A percentile compares a stretch with the other conserved stretches of the same genome.
These are phyloP conservation scores for Coptotermes formosanus DNA, from an alignment of 1,140 invertebrate species.

Conservation along the genomic window DNA sequence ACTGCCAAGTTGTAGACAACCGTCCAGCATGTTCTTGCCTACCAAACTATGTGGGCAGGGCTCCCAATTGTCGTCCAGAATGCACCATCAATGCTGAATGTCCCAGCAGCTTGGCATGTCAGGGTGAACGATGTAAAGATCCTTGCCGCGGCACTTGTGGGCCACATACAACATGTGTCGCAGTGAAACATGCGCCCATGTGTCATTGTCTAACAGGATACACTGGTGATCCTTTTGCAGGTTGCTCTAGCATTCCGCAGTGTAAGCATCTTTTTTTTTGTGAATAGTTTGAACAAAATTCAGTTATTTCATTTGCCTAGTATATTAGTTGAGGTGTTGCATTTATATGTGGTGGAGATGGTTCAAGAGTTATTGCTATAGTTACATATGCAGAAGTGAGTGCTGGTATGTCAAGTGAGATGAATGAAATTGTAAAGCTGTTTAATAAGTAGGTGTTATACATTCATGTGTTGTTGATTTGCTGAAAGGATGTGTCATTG, in stretches of 20 bases:
- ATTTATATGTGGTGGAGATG: no score
- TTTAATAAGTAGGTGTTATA: no score
- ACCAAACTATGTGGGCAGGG: slow-evolving; percentile 48
- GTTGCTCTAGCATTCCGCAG: slow-evolving; percentile 42
- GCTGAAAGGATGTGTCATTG: background rate
- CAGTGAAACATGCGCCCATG: slow-evolving; percentile 56
- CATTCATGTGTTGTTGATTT: no score
- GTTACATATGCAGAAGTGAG: no score
- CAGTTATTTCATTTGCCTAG: no score
- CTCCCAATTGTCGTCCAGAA: slow-evolving; percentile 52
- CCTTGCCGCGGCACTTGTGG: slow-evolving; percentile 60
- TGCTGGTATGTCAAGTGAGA: no score
- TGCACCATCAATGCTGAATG: slow-evolving; percentile 54
- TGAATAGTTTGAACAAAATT: background rate
- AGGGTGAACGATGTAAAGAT: slow-evolving; percentile 54
- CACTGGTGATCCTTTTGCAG: slow-evolving; percentile 55
- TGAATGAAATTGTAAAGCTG: no score
- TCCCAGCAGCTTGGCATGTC: slow-evolving; percentile 50
- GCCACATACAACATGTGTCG: slow-evolving; percentile 51
- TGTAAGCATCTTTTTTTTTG: slow-evolving; percentile 35
- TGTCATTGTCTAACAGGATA: slow-evolving; percentile 56
- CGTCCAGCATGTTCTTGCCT: slow-evolving; percentile 45
- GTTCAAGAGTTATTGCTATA: no score
- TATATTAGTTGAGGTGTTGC: no score
- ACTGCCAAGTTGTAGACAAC: slow-evolving; percentile 46